Base-by-base conservation (phyloP, 2,113 vertebrate species). In the Perca flavescens region DNA sequence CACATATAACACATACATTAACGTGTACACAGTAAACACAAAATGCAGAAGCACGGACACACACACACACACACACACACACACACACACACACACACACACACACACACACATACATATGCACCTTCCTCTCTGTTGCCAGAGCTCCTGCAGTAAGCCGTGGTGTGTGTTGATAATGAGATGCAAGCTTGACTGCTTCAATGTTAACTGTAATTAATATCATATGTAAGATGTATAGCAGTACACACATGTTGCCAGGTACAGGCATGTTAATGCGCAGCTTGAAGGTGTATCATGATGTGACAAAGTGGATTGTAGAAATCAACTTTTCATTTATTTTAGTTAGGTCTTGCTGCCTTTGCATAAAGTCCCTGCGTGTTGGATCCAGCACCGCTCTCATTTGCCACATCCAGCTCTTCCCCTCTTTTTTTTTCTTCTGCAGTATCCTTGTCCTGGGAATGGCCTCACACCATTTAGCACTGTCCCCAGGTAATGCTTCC, bases 401-500 rank as follows among this genome's bases (percentile, higher is more conserved):
- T 91, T 93, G 76, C 85, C 11, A 12, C 78, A 86, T 80, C 49
- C 82, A 88, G 47, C 84, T 85, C 79, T 84, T 77, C 49, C 60
- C 31, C 47, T 63, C 61, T 12, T 84, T 54, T 47, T 85, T 82
- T 14, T 84, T 50, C 53, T 84, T 84, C 82, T 81, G 66, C 74
- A 57, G 11, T 72, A 60, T 77, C 74, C 82, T 69, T 86, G 81
- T 91, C 86, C 83, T 86, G 91, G 87, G 90, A 94, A 85, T 68
- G 84, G 65, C 73, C 85, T 60, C 69, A 72, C 57, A 76, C 75
- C 86, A 83, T 84, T 91, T 74, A 90, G 82, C 85, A 36, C 70
- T 82, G 86, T 93, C 94, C 93, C 86, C 88, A 89, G 92, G 91
- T 94, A 90, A 88, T 40, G 85, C 91, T 80, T 34, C 75, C 81